A percentile compares a stretch with the other conserved stretches of the same genome.
phyloP scores from a whole-genome alignment of 2,113 vertebrate genomes.

The Sterna hirundo region DNA sequence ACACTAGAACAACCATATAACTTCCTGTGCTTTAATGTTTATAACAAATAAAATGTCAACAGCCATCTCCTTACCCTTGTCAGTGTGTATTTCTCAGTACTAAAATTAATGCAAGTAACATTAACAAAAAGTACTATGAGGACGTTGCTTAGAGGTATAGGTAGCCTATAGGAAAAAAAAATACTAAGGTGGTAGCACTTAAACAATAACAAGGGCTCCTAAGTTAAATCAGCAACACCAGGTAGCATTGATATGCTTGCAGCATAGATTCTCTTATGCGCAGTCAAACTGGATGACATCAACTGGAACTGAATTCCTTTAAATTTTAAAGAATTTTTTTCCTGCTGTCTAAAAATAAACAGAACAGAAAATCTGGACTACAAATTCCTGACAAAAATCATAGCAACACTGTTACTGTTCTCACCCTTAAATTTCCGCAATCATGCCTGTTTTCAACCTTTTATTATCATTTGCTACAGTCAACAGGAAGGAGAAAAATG shows the following conservation, averaged over 20 bases:
- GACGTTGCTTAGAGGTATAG: neutral
- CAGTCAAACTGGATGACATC: neutral
- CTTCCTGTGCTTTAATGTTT: neutral
- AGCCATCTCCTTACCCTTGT: neutral
- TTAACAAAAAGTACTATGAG: neutral
- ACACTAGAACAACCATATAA: neutral
- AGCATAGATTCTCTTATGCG: neutral
- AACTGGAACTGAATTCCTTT: neutral
- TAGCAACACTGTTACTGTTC: neutral
- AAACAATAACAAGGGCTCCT: neutral
- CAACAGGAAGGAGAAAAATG: neutral
- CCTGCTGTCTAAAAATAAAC: neutral
- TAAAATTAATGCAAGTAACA: neutral
- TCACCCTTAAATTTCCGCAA: neutral
- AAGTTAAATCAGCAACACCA: neutral
- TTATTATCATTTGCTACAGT: neutral
- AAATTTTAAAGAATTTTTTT: neutral
- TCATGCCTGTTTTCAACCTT: neutral
- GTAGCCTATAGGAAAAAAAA: neutral
- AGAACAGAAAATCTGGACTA: neutral
- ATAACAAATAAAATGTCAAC: neutral
- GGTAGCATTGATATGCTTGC: neutral
- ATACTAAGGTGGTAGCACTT: neutral
- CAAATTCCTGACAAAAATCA: neutral
- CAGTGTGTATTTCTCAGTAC: neutral